These are phyloP conservation scores for Orientallactaga sibirica DNA, from an alignment of 2,797 vertebrate genomes.

Conservation along the genomic window DNA sequence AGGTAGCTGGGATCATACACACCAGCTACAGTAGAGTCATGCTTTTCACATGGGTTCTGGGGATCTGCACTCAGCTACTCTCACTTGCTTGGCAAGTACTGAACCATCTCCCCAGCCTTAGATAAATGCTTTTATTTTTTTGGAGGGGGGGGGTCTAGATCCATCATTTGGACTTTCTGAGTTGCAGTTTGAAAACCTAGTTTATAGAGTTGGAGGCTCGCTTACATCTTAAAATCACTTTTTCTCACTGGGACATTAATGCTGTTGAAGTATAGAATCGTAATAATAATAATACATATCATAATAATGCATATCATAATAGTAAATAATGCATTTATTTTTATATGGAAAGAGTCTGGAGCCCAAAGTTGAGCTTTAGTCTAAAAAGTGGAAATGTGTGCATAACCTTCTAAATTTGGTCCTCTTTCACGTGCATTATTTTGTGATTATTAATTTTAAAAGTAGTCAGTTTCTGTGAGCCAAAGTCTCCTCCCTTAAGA, in stretches of 20 bases:
- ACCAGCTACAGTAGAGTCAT: no score
- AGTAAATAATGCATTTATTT: not conserved
- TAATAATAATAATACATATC: not conserved
- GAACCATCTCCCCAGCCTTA: not conserved
- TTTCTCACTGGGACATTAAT: constrained; percentile 15
- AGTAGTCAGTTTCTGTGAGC: not conserved
- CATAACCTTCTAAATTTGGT: constrained; percentile 25
- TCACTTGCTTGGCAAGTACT: no score
- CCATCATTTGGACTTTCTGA: constrained; percentile 4
- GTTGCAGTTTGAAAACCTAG: constrained; percentile 24
- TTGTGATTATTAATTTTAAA: constrained; percentile 51
- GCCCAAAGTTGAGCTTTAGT: not conserved
- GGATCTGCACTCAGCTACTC: no score
- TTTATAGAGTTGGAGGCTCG: not conserved
- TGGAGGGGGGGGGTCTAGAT: not conserved
- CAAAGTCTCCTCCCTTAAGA: not conserved
- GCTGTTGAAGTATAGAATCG: constrained; percentile 46
- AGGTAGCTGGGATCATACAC: no score
- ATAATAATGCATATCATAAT: no score
- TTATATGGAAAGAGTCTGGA: constrained; percentile 45
- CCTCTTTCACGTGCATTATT: constrained; percentile 41
- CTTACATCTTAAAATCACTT: constrained; percentile 25
- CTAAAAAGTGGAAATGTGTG: constrained; percentile 31
- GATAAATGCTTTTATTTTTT: not conserved
- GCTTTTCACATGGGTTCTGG: no score